Evolutionary conservation across 2,888 invertebrate genomes (phyloP).

Genomic region (Cyrtodaria siliqua): DNA sequence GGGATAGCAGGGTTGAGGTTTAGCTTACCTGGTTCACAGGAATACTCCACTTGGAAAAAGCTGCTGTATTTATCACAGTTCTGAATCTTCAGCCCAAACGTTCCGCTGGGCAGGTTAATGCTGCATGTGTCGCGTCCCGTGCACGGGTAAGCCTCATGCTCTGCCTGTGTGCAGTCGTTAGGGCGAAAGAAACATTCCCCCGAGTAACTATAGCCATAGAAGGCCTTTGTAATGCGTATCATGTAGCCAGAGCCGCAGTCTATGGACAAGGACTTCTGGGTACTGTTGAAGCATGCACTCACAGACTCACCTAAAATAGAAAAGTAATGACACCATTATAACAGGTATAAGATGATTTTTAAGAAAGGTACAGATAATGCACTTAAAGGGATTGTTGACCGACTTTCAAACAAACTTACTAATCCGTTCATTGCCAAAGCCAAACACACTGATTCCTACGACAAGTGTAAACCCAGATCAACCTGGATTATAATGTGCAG

Average conservation of each 20-base stretch:
- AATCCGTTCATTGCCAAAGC: no score
- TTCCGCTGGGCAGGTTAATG: constrained; percentile 77
- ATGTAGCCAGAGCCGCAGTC: constrained; percentile 79
- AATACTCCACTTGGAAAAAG: constrained; percentile 83
- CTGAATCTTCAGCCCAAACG: constrained; percentile 72
- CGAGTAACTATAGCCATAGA: constrained; percentile 79
- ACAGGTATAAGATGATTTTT: no score
- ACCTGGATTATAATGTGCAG: no score
- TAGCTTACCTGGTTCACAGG: constrained; percentile 79
- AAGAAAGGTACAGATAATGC: no score
- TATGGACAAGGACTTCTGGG: constrained; percentile 72
- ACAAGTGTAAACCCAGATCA: no score
- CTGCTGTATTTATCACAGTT: constrained; percentile 78
- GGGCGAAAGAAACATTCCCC: constrained; percentile 69
- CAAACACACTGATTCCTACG: no score
- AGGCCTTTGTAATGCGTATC: constrained; percentile 78
- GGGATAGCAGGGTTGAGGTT: no score
- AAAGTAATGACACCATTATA: no score
- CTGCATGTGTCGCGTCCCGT: constrained; percentile 77
- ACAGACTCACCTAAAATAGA: constrained; percentile 65
- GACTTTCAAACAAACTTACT: no score
- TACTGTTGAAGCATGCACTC: constrained; percentile 75
- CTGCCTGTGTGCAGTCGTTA: constrained; percentile 77
- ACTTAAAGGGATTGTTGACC: no score
- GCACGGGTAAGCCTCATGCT: constrained; percentile 77